These are phyloP conservation scores for Brachynemurus nebulosus DNA, from an alignment of 2,888 invertebrate genomes.

Conservation along the genomic window DNA sequence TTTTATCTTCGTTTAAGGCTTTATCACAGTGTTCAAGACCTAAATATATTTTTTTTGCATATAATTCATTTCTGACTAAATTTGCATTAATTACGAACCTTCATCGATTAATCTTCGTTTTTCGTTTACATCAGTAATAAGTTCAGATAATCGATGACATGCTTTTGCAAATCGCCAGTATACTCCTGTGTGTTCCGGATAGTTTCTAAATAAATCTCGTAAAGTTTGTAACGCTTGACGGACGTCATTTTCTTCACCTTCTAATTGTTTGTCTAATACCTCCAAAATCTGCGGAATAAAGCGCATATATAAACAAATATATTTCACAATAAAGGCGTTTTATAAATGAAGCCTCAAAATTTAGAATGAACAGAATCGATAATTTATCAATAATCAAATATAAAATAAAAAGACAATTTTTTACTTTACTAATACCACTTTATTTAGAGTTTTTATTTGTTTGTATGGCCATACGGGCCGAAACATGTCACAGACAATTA, in stretches of 20 bases:
- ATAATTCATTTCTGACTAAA: too few species aligned
- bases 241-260: slow-evolving; percentile 20
- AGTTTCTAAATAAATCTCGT: slow-evolving; percentile 23
- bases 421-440: too few species aligned
- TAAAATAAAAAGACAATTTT: too few species aligned
- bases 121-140: slow-evolving; percentile 17
- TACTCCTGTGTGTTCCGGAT: slow-evolving; percentile 25
- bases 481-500: too few species aligned
- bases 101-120: slow-evolving; percentile 23
- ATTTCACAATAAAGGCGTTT: not conserved
- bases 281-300: slow-evolving; percentile 20
- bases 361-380: too few species aligned
- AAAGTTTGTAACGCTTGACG: slow-evolving; percentile 22
- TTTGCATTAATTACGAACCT: too few species aligned
- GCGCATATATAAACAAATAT: not conserved
- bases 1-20: slow-evolving; percentile 36
- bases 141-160: slow-evolving; percentile 23
- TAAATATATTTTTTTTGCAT: too few species aligned
- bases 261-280: slow-evolving; percentile 25
- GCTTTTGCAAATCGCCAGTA: slow-evolving; percentile 29
- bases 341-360: not conserved
- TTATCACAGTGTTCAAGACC: slow-evolving; percentile 41
- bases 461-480: too few species aligned
- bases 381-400: too few species aligned
- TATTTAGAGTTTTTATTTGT: too few species aligned